Percentiles rank a stretch among this genome's conserved stretches.
phyloP scores from a whole-genome alignment of 2,797 vertebrate species.

The Centropyge bicolor region DNA sequence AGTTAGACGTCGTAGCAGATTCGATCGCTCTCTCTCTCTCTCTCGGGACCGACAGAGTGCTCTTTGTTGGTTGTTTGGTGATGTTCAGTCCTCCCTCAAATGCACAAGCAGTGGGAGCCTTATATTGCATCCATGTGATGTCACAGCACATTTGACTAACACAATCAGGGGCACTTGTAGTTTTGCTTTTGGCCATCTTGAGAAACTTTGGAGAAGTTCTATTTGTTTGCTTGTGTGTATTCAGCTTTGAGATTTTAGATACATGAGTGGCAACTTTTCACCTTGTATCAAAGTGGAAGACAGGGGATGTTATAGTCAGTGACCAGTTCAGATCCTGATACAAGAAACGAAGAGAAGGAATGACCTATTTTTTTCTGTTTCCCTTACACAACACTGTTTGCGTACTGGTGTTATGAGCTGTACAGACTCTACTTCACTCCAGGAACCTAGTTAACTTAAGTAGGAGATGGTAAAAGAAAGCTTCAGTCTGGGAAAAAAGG shows the following conservation, averaged over 20 bases:
- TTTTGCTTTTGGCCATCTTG: constrained; percentile 26
- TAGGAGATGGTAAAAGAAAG: constrained; percentile 32
- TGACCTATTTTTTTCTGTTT: constrained; percentile 6
- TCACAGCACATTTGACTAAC: constrained; percentile 86
- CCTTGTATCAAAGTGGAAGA: not conserved
- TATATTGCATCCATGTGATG: constrained; percentile 86
- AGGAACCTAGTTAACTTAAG: constrained; percentile 53
- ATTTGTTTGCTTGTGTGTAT: not conserved
- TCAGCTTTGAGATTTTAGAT: not conserved
- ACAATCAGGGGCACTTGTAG: constrained; percentile 70
- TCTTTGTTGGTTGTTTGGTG: constrained; percentile 82
- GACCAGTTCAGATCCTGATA: not conserved
- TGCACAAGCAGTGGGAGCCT: constrained; percentile 78
- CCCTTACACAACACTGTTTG: constrained; percentile 35
- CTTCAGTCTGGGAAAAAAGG: constrained; percentile 28
- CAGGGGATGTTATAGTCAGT: not conserved
- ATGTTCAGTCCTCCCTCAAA: constrained; percentile 80
- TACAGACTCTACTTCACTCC: constrained; percentile 25
- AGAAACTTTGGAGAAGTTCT: constrained; percentile 25
- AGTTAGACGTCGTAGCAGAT: constrained; percentile 60
- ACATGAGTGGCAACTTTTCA: not conserved
- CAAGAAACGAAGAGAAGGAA: constrained; percentile 22
- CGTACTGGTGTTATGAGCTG: constrained; percentile 1
- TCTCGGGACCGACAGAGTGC: constrained; percentile 73
- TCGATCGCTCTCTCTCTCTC: constrained; percentile 69